Evolutionary conservation across 2,113 vertebrate genomes (phyloP), one percentile per base, ranked within the genome.

Genomic region (Paramisgurnus dabryanus): DNA sequence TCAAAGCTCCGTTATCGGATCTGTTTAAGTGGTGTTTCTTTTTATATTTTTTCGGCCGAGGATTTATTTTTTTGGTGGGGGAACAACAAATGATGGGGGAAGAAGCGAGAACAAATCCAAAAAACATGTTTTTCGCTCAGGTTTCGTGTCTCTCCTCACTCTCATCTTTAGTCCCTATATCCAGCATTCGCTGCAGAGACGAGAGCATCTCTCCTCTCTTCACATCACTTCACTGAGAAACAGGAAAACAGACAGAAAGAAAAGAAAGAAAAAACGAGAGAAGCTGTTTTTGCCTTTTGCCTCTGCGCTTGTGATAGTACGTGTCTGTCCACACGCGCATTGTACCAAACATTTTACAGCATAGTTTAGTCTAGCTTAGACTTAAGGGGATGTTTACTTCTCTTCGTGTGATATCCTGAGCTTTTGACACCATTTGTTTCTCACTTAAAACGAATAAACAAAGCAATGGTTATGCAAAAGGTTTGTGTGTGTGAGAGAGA

Each of bases 161-260:
- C 67, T 60, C 61, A 58, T 66, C 53, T 73, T 43, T 12, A 39
- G 77, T 79, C 40, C 60, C n/a, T 58, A 41, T 82, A 69, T 79
- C 76, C 71, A 57, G 43, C 86, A 82, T 86, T 90, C 86, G 86
- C 90, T 76, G 86, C 80, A 80, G 87, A 82, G 76, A 86, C 87
- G 86, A 72, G 86, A 65, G 47, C 58, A 63, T 82, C 80, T 34
- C 27, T 84, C 77, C 76, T 70, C 74, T 27, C 45, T 83, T 82
- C 74, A 18, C 67, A 78, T 66, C 61, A 79, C 27, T 34, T 64
- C 65, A 76, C n/a, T 1, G 69, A 40, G 18, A 73, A 53, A 61
- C 53, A 53, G 73, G 7, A n/a, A 50, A 27, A 40, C 9, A 79
- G 63, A 47, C 13, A 39, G 47, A 69, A 57, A 80, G 43, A 65